Conservation (phyloP, 2,113 vertebrate genomes). For the Eulemur rufifrons region DNA sequence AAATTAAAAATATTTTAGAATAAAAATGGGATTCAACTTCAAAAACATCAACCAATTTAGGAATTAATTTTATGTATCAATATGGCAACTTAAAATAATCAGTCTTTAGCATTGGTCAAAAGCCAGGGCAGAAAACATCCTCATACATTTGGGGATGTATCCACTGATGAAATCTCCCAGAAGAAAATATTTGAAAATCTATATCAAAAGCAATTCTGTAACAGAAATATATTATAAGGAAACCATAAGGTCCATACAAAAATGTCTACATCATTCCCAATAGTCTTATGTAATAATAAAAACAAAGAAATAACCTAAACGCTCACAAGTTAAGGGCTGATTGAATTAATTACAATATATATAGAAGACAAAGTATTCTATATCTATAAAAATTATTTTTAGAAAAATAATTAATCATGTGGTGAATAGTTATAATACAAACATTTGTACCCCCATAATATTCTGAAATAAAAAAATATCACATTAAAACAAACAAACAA, state of each 20-base stretch:
- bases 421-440: not conserved
- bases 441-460: too few relatives aligned
- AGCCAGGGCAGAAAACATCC: not conserved
- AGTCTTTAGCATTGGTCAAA: not conserved
- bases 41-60: not conserved
- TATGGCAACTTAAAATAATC: not conserved
- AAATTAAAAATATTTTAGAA: slow-evolving; percentile 74
- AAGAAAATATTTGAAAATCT: not conserved
- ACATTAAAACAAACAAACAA: not conserved
- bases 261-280: not conserved
- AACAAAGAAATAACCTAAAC: not conserved
- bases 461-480: not conserved
- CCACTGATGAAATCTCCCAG: not conserved
- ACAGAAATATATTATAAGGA: not conserved
- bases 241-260: not conserved
- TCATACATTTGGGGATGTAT: not conserved
- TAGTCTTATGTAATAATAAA: not conserved
- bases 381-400: not conserved
- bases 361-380: not conserved
- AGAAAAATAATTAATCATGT: not conserved
- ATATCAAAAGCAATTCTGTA: not conserved
- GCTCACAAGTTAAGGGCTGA: not conserved
- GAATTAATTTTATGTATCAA: not conserved
- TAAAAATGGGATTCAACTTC: slow-evolving; percentile 47
- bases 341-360: not conserved